phyloP scores from a whole-genome alignment of 1,140 invertebrate genomes.

The Oreohelix idahoensis region DNA sequence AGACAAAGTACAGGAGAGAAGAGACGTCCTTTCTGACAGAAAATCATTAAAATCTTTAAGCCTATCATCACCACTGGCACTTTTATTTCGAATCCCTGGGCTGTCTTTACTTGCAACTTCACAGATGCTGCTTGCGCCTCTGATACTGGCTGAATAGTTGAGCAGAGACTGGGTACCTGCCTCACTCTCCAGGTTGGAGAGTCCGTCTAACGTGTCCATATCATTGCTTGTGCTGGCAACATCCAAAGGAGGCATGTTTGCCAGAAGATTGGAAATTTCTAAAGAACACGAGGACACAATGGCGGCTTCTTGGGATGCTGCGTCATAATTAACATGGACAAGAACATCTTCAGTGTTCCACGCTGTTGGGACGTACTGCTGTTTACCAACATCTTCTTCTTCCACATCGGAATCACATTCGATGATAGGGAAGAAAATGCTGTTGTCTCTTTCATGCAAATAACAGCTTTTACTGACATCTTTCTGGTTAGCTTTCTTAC shows the following conservation, averaged over 20 bases:
- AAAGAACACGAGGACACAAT: constrained; percentile 21
- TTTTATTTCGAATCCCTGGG: background rate
- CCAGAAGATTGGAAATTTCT: constrained; percentile 18
- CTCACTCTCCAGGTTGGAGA: constrained; percentile 31
- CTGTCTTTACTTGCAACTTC: background rate
- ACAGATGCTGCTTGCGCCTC: background rate
- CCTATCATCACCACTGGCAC: background rate
- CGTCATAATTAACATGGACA: background rate
- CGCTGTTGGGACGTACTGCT: background rate
- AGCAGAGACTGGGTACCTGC: constrained; percentile 27
- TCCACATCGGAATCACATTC: constrained; percentile 29
- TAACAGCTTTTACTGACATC: no score
- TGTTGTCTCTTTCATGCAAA: background rate
- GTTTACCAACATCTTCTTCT: background rate
- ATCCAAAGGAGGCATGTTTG: constrained; percentile 33
- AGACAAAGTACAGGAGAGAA: constrained; percentile 30
- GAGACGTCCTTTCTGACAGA: constrained; percentile 28
- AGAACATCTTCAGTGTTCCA: background rate
- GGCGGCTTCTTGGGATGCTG: background rate
- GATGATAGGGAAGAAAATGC: constrained; percentile 14
- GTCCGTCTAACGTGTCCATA: constrained; percentile 26
- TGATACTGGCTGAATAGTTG: constrained; percentile 2
- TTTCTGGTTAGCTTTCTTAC: background rate
- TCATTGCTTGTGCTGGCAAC: background rate
- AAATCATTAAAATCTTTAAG: constrained; percentile 15